Evolutionary conservation across 1,140 invertebrate species (phyloP).

Genomic region (Papilio polyxenes): DNA sequence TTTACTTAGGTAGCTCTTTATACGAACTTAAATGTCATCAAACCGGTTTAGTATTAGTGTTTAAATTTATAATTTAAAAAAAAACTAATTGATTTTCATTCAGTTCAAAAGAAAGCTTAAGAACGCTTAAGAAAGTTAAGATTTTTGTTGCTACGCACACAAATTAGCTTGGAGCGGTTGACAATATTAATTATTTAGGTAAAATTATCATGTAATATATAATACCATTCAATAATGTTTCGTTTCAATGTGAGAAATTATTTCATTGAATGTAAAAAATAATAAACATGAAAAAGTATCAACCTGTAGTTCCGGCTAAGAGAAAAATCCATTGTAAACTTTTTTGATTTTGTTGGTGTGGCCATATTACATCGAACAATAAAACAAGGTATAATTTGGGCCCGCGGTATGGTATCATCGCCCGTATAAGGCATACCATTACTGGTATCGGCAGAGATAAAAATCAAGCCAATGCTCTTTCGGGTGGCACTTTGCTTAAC

Average conservation of each 20-base stretch:
- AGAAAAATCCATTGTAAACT: constrained; percentile 43
- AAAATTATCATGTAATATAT: too few species aligned
- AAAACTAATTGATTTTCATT: background rate
- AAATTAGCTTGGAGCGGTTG: background rate
- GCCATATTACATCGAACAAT: constrained; percentile 51
- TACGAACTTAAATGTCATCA: too few species aligned
- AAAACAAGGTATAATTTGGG: constrained; percentile 53
- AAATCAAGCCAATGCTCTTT: constrained; percentile 46
- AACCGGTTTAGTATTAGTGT: background rate
- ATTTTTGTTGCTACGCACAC: background rate
- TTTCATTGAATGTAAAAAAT: background rate
- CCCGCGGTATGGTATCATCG: constrained; percentile 44
- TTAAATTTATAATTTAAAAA: background rate
- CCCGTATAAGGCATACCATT: constrained; percentile 60
- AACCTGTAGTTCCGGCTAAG: constrained; percentile 37
- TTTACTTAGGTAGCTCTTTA: too few species aligned
- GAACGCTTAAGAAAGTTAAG: background rate
- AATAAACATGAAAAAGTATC: background rate
- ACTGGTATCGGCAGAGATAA: constrained; percentile 58
- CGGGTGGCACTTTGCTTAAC: constrained; percentile 40
- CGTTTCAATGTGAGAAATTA: background rate
- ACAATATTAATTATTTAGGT: too few species aligned
- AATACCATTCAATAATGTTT: background rate
- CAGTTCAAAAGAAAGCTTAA: background rate
- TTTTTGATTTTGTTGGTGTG: constrained; percentile 43